Evolutionary conservation across 2,797 vertebrate genomes (phyloP).

Genomic region (Sandelia bainsii): DNA sequence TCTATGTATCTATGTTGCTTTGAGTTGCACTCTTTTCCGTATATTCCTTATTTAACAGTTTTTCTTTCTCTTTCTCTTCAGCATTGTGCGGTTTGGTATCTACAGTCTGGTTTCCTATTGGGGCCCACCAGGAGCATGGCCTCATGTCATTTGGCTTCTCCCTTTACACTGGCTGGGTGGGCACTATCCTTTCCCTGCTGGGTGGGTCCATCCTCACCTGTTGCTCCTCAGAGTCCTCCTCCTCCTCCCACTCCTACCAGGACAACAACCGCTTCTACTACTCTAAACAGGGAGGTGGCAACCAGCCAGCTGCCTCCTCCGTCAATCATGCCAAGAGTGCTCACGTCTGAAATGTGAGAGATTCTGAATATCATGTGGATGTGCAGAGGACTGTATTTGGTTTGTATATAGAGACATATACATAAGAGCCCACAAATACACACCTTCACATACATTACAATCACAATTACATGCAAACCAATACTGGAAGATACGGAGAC

Average conservation of each 20-base stretch:
- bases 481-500: conserved; percentile 12
- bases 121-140: conserved; percentile 88
- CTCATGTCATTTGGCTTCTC: conserved; percentile 97
- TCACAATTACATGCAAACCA: conserved; percentile 10
- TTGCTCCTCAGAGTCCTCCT: conserved; percentile 87
- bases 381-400: conserved; percentile 21
- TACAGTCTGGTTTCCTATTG: conserved; percentile 96
- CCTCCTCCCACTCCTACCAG: conserved; percentile 86
- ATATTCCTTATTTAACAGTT: neutral
- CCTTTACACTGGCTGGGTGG: conserved; percentile 95
- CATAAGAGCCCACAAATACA: conserved; percentile 24
- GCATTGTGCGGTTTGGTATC: conserved; percentile 91
- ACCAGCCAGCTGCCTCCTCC: conserved; percentile 72
- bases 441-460: conserved; percentile 3
- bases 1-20: neutral
- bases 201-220: conserved; percentile 91
- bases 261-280: conserved; percentile 96
- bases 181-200: conserved; percentile 89
- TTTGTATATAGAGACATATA: conserved; percentile 54
- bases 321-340: conserved; percentile 95
- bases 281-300: conserved; percentile 85
- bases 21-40: neutral
- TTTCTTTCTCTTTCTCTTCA: conserved; percentile 62
- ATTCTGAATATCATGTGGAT: neutral
- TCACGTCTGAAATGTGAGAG: conserved; percentile 86